These are phyloP conservation scores for Caenorhabditis imperialis DNA, from an alignment of 2,888 invertebrate species.

Conservation along the genomic window DNA sequence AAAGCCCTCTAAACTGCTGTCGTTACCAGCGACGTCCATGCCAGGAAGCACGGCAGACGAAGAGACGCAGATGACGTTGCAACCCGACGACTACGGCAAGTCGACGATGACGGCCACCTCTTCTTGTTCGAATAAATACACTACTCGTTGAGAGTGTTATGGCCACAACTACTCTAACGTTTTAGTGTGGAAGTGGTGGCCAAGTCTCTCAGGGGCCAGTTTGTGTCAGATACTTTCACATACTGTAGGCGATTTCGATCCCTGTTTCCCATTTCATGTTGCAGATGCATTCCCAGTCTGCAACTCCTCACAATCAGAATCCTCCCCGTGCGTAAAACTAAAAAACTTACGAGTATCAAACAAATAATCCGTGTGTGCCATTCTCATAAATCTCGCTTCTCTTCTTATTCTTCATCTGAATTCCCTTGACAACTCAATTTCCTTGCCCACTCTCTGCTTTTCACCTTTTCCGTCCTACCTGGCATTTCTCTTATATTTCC, in stretches of 20 bases:
- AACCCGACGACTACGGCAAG: slow-evolving; percentile 8
- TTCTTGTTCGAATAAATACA: slow-evolving; percentile 45
- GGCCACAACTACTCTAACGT: slow-evolving; percentile 38
- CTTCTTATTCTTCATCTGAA: too few relatives aligned
- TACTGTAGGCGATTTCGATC: slow-evolving; percentile 9
- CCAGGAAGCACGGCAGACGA: not conserved
- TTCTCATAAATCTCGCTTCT: too few relatives aligned
- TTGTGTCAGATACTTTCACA: too few relatives aligned
- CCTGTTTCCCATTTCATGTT: too few relatives aligned
- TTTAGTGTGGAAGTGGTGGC: slow-evolving; percentile 25
- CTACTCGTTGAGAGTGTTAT: slow-evolving; percentile 45
- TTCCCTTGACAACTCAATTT: too few relatives aligned
- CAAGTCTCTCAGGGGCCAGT: not conserved
- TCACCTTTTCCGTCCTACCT: too few relatives aligned
- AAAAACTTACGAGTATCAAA: too few relatives aligned
- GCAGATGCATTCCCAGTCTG: not conserved
- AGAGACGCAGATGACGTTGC: slow-evolving; percentile 29
- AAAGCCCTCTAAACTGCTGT: slow-evolving; percentile 51
- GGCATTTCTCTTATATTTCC: too few relatives aligned
- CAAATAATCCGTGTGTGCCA: too few relatives aligned
- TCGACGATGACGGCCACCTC: slow-evolving; percentile 33
- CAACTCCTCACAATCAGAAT: not conserved
- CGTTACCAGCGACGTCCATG: slow-evolving; percentile 29
- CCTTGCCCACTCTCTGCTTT: too few relatives aligned
- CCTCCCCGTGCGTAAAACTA: not conserved